Conservation (phyloP, 2,888 invertebrate species). For the Himalopsyche tibetana region DNA sequence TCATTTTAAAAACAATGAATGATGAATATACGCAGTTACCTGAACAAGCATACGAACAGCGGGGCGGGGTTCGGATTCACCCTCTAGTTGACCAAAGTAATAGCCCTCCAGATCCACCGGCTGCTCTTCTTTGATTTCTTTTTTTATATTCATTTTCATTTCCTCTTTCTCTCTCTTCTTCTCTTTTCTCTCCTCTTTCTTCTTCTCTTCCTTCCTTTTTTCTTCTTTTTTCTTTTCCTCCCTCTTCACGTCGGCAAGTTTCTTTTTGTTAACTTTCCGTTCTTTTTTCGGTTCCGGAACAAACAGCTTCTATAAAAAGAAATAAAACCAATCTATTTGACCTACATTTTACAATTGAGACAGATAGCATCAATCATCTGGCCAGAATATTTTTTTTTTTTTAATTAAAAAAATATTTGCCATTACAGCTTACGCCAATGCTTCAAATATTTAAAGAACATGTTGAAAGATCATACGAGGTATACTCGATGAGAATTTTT, state of each 20-base stretch:
- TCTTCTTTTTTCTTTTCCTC: slow-evolving; percentile 65
- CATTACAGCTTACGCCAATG: too few relatives aligned
- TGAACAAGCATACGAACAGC: slow-evolving; percentile 60
- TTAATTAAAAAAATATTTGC: too few relatives aligned
- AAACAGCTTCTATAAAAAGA: not conserved
- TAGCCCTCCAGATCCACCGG: slow-evolving; percentile 79
- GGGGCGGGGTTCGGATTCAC: slow-evolving; percentile 66
- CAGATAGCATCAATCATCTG: too few relatives aligned
- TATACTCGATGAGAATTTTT: too few relatives aligned
- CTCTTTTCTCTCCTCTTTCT: slow-evolving; percentile 68
- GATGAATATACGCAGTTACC: slow-evolving; percentile 45
- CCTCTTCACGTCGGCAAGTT: slow-evolving; percentile 68
- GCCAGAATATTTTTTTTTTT: too few relatives aligned
- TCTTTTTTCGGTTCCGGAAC: slow-evolving; percentile 65
- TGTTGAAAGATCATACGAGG: too few relatives aligned
- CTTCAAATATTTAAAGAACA: too few relatives aligned
- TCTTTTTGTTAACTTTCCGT: slow-evolving; percentile 67
- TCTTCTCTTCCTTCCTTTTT: slow-evolving; percentile 73
- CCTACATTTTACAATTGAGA: too few relatives aligned
- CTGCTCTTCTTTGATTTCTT: slow-evolving; percentile 72
- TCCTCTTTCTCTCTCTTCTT: slow-evolving; percentile 72
- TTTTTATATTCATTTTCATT: slow-evolving; percentile 73
- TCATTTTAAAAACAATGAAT: slow-evolving; percentile 36
- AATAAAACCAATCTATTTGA: too few relatives aligned
- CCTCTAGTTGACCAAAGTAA: slow-evolving; percentile 79